Conservation (phyloP, 2,113 vertebrate genomes). For the Halcyon senegalensis region DNA sequence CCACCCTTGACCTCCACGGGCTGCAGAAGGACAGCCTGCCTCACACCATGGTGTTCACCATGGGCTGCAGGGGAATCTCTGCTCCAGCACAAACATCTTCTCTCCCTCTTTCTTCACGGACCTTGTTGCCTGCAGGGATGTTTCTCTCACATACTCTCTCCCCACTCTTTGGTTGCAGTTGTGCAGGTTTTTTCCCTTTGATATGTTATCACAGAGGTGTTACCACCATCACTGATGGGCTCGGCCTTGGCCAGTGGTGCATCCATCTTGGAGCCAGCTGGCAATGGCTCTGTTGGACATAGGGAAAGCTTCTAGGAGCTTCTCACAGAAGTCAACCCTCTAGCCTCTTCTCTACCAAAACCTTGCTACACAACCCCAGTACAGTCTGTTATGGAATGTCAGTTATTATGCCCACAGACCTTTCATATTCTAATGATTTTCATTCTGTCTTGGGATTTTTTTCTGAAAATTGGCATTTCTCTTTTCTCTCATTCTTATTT, state of each 20-base stretch:
- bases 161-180: background rate
- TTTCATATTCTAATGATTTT: background rate
- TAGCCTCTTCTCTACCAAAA: background rate
- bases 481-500: background rate
- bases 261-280: background rate
- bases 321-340: background rate
- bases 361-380: background rate
- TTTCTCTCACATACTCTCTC: background rate
- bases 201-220: background rate
- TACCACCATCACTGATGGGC: background rate
- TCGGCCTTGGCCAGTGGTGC: background rate
- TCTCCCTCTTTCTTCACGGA: background rate
- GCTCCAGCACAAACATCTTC: background rate
- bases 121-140: background rate
- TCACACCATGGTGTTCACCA: background rate
- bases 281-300: background rate
- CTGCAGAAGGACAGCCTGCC: background rate
- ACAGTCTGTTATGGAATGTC: background rate
- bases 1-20: background rate
- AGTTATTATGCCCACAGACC: background rate
- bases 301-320: background rate
- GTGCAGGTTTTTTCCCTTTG: background rate
- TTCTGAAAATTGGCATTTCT: background rate
- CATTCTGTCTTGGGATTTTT: background rate
- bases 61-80: background rate